Percentiles rank a stretch among this genome's conserved stretches.
phyloP scores from a whole-genome alignment of 2,113 vertebrate species.

The Bostrychus sinensis region DNA sequence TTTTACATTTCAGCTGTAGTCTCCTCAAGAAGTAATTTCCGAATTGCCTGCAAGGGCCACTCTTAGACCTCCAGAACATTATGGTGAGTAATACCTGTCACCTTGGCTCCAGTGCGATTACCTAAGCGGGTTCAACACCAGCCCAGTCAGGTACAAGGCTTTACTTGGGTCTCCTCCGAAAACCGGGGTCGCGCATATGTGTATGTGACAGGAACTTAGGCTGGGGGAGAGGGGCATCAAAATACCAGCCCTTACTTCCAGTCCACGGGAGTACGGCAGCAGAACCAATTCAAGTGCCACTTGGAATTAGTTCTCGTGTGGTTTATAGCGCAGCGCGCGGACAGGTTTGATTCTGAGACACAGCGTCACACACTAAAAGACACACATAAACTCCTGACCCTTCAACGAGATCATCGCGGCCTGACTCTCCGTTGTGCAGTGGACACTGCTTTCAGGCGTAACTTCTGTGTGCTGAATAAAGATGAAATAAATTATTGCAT shows the following conservation, averaged over 20 bases:
- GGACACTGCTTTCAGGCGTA: not conserved
- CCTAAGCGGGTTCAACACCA: conserved; percentile 58
- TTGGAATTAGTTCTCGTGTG: conserved; percentile 86
- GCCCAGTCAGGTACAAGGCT: conserved; percentile 61
- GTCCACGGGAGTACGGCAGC: conserved; percentile 86
- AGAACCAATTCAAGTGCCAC: conserved; percentile 88
- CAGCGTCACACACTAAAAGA: conserved; percentile 23
- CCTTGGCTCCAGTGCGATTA: conserved; percentile 58
- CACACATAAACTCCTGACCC: conserved; percentile 35
- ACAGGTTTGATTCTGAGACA: conserved; percentile 81
- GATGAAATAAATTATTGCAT: too few species aligned
- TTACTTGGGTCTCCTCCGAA: conserved; percentile 63
- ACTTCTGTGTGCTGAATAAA: not conserved
- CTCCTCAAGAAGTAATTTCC: conserved; percentile 72
- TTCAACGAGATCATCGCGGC: conserved; percentile 48
- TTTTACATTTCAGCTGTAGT: conserved; percentile 78
- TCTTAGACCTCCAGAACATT: conserved; percentile 60
- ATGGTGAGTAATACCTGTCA: conserved; percentile 72
- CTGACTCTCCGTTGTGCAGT: conserved; percentile 22
- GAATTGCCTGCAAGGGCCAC: conserved; percentile 70
- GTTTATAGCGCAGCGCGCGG: conserved; percentile 81
- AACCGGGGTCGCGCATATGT: conserved; percentile 34
- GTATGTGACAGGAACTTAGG: conserved; percentile 12
- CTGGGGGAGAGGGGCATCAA: conserved; percentile 73
- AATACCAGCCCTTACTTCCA: conserved; percentile 89